phyloP scores from a whole-genome alignment of 2,888 invertebrate genomes.

The Notocelia uddmanniana region DNA sequence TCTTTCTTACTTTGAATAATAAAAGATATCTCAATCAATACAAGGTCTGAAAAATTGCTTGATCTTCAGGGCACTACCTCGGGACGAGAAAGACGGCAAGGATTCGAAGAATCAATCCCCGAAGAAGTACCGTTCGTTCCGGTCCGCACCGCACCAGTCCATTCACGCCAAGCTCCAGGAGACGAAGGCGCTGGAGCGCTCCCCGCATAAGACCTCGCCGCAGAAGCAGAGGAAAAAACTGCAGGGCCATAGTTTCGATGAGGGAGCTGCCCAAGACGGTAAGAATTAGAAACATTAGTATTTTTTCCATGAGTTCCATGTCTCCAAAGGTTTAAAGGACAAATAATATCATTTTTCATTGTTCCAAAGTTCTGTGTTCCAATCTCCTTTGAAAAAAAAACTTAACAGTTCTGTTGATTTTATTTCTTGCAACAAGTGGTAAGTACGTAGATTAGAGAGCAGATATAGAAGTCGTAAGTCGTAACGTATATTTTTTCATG shows the following conservation, averaged over 20 bases:
- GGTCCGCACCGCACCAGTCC: slow-evolving; percentile 85
- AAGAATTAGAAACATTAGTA: too few species aligned
- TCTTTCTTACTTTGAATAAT: too few species aligned
- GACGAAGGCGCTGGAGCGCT: slow-evolving; percentile 87
- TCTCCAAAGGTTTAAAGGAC: too few species aligned
- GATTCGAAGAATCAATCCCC: slow-evolving; percentile 91
- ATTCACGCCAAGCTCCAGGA: slow-evolving; percentile 86
- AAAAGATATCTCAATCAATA: background rate
- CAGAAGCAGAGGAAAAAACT: slow-evolving; percentile 86
- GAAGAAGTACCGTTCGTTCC: slow-evolving; percentile 87
- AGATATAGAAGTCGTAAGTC: too few species aligned
- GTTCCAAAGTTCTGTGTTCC: too few species aligned
- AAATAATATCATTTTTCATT: too few species aligned
- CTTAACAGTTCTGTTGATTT: too few species aligned
- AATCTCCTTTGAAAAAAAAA: too few species aligned
- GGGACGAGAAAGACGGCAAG: slow-evolving; percentile 95
- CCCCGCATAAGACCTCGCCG: slow-evolving; percentile 87
- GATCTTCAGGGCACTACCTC: slow-evolving; percentile 89
- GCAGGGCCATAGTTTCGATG: slow-evolving; percentile 81
- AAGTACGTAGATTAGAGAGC: too few species aligned
- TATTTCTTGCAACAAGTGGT: too few species aligned
- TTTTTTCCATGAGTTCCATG: too few species aligned
- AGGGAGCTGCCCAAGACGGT: slow-evolving; percentile 82
- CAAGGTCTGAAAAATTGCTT: background rate
- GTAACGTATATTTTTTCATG: too few species aligned